Conservation (phyloP, 2,888 invertebrate species). For the Dioctria linearis region DNA sequence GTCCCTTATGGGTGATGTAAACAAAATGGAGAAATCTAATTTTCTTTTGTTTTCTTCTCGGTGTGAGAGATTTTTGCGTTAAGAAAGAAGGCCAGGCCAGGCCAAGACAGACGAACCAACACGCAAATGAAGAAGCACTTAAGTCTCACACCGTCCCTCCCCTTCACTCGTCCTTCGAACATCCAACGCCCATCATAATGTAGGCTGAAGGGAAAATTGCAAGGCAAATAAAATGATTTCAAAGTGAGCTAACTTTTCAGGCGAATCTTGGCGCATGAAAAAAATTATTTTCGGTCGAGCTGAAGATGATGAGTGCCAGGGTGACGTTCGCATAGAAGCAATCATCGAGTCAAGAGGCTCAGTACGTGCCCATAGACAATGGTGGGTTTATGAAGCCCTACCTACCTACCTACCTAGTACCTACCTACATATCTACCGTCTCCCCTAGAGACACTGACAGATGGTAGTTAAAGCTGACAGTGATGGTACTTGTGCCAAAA, state of each 20-base stretch:
- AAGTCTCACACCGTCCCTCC: too few relatives aligned
- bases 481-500: background rate
- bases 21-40: constrained; percentile 51
- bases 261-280: constrained; percentile 38
- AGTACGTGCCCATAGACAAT: constrained; percentile 45
- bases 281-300: constrained; percentile 44
- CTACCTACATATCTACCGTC: too few relatives aligned
- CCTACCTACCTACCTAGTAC: background rate
- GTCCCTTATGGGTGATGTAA: constrained; percentile 48
- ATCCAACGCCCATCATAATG: background rate
- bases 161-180: background rate
- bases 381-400: background rate
- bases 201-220: background rate
- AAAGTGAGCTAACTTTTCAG: constrained; percentile 33
- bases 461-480: constrained; percentile 9
- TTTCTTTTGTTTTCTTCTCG: constrained; percentile 44
- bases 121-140: too few relatives aligned
- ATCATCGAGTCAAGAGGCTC: constrained; percentile 19
- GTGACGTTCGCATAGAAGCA: background rate
- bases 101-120: background rate
- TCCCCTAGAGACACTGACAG: constrained; percentile 2
- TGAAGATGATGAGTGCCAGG: constrained; percentile 25
- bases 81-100: background rate
- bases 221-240: constrained; percentile 13
- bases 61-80: background rate